Evolutionary conservation across 92 coral and sea anemone species (phyloP), one percentile per base, ranked within the genome.

Genomic region (Heliopora coerulea): DNA sequence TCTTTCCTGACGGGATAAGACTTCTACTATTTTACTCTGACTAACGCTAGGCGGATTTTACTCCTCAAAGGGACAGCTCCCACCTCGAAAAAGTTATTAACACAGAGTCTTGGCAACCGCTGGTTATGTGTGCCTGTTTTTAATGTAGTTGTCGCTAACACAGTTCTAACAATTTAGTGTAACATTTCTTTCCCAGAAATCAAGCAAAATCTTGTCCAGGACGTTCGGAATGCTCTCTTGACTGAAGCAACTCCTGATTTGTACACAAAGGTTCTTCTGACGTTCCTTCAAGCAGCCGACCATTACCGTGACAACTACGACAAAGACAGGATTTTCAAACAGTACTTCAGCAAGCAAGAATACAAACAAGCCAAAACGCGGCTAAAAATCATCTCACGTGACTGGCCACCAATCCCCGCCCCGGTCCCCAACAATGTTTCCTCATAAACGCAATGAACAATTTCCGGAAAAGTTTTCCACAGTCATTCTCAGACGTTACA

Each of bases 271-370:
- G 32, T 70, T 18, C 20, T 70, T 8, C 25, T 70, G 77, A 70
- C 77, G 27, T 70, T 70, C 49, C 50, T 70, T 19, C 77, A 70
- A 54, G 49, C 62, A 4, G 62, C 77, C 25, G 77, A 70, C 34
- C 77, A 70, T 20, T 70, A 70, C 63, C 77, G 77, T 33, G 77
- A 70, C 24, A 70, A 70, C 77, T 70, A 70, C 77, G 77, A 70
- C 4, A 70, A 70, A 70, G 77, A 70, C 58, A 70, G 54, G 20
- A 70, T 70, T 14, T 70, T 70, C 52, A 70, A 70, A 58, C 77
- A 70, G 34, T 70, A 70, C 54, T 70, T 70, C 62, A 70, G 77
- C 63, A 70, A 70, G 50, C 62, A 19, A 33, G 77, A 70, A 29
- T 70, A 70, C 77, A 70, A 70, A 50, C 62, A 70, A 52, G 77